A percentile compares a stretch with the other conserved stretches of the same genome.
phyloP scores from a whole-genome alignment of 2,888 invertebrate species.

The Cancer borealis region DNA sequence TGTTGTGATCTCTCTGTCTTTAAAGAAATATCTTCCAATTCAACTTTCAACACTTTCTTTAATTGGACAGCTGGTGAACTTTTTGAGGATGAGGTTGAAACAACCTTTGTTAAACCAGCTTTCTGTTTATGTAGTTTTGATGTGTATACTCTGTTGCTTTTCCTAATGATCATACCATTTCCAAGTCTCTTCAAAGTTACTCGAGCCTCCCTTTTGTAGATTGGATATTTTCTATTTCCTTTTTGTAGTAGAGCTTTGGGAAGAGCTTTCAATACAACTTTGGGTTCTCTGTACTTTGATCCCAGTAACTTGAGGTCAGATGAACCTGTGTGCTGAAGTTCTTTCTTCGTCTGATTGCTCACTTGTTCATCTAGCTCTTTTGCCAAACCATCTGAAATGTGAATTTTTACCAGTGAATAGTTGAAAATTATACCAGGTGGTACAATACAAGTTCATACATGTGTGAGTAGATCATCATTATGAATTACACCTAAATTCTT shows the following conservation, averaged over 20 bases:
- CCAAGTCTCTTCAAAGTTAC: constrained; percentile 6
- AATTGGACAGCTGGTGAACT: background rate
- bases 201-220: background rate
- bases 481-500: background rate
- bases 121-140: background rate
- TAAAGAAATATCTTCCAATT: background rate
- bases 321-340: background rate
- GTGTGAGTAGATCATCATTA: background rate
- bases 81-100: background rate
- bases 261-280: background rate
- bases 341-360: background rate
- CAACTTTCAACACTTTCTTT: background rate
- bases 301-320: background rate
- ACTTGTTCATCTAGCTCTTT: background rate
- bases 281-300: background rate
- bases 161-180: background rate
- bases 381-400: background rate
- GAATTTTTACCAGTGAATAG: background rate
- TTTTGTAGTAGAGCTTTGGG: background rate
- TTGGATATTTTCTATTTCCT: background rate
- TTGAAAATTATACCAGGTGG: background rate
- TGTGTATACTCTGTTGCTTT: background rate
- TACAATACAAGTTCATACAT: background rate
- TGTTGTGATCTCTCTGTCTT: background rate
- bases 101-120: background rate